Evolutionary conservation across 2,888 invertebrate species (phyloP), one percentile per base, ranked within the genome.

Genomic region (Andrena dorsata): DNA sequence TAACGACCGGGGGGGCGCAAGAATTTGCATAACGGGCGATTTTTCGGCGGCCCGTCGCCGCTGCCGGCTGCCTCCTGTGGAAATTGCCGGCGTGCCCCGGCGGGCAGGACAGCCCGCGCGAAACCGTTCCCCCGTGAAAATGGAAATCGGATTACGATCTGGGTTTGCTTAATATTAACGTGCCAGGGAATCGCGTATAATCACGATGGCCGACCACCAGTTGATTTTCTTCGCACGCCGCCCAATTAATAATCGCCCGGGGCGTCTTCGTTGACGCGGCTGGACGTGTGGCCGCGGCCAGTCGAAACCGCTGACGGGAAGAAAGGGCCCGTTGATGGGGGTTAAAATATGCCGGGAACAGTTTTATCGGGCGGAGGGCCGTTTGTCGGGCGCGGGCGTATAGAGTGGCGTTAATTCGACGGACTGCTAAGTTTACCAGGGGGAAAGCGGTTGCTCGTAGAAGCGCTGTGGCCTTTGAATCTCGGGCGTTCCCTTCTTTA

Each of bases 401-500:
- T n/a, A 3, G 32, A 49, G 51, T 58, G 56, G 60, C 56, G 35
- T 71, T 75, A 63, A 80, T 74, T 58, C 58, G 80, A 60, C 65
- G n/a, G 47, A 26, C 51, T 49, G 32, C 49, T 1, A 23, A 64
- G 72, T 82, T 76, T 70, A 60, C 30, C 56, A 56, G 35, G 23
- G 35, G 49, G 56, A 20, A 49, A 77, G 41, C 66, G 64, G 68
- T 64, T 20, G 69, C 47, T 49, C 32, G 60, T 26, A 72, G 53
- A 72, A 72, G 41, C 41, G n/a, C 68, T 56, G 61, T 60, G 61
- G 68, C 51, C 78, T 69, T 79, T 73, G 85, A 82, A 76, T 80
- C 72, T 74, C 66, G 64, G 63, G 76, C 71, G 56, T 28, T 56
- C 28, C 56, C 41, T 56, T 69, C 65, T 75, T 58, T 49, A 61